A percentile compares a stretch with the other conserved stretches of the same genome.
Conservation (phyloP, 1,140 invertebrate species). For the Atta cephalotes region DNA sequence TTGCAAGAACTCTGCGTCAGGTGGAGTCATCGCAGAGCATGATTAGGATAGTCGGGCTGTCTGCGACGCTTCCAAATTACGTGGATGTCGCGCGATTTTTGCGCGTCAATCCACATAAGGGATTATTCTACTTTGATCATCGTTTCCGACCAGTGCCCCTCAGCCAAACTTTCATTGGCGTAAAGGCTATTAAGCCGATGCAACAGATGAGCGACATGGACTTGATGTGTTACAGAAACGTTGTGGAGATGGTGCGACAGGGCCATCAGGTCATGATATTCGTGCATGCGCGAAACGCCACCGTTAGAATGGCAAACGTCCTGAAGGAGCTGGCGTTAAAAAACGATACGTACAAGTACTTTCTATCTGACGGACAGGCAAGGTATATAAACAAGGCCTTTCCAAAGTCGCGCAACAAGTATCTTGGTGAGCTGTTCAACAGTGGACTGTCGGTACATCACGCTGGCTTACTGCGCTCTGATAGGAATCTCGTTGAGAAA, state of each 20-base stretch:
- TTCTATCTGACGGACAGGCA: constrained; percentile 89
- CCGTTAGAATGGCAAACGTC: constrained; percentile 93
- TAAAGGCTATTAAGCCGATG: constrained; percentile 92
- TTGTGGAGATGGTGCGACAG: constrained; percentile 93
- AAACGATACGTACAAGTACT: constrained; percentile 90
- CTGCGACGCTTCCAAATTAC: constrained; percentile 99
- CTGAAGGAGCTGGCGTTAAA: constrained; percentile 92
- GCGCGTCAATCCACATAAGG: constrained; percentile 96
- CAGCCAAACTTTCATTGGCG: constrained; percentile 96
- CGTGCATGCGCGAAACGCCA: constrained; percentile 99
- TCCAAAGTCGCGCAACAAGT: constrained; percentile 91
- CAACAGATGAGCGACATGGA: constrained; percentile 96
- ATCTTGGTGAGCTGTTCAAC: constrained; percentile 93
- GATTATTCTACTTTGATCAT: constrained; percentile 99
- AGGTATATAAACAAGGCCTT: constrained; percentile 89
- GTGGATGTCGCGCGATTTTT: constrained; percentile 98
- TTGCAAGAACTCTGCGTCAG: constrained; percentile 97
- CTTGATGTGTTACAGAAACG: constrained; percentile 97
- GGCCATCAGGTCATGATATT: constrained; percentile 99
- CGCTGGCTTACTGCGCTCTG: constrained; percentile 96
- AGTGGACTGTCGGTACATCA: constrained; percentile 98
- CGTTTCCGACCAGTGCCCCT: constrained; percentile 98
- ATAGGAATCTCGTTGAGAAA: constrained; percentile 95
- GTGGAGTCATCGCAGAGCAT: constrained; percentile 98
- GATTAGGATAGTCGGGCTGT: constrained; percentile 99